Evolutionary conservation across 2,113 vertebrate species (phyloP).

Genomic region (Lonchura striata): DNA sequence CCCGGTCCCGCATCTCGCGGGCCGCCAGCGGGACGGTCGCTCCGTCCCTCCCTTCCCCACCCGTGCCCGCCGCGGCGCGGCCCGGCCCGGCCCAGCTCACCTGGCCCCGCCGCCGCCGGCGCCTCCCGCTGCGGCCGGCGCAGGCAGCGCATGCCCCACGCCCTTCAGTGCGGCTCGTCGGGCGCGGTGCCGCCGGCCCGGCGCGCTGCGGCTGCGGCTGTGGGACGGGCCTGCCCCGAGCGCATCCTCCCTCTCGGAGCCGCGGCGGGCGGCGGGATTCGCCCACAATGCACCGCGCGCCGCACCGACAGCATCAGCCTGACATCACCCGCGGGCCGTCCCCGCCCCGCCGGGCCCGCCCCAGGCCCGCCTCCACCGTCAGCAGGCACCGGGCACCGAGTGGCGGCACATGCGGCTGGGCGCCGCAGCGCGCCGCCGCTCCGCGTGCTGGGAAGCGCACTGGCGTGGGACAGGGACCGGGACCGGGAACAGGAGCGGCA

Average conservation of each 20-base stretch:
- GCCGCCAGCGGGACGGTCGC: neutral
- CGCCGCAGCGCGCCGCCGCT: neutral
- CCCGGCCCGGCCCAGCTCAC: neutral
- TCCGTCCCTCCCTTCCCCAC: neutral
- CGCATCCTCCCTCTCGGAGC: constrained; percentile 10
- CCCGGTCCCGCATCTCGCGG: neutral
- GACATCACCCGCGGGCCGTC: constrained; percentile 36
- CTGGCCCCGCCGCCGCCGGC: neutral
- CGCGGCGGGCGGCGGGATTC: constrained; percentile 35
- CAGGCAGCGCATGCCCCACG: neutral
- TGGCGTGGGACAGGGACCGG: no score
- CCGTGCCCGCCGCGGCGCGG: neutral
- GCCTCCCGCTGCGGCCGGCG: neutral
- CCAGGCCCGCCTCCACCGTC: neutral
- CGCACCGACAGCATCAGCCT: constrained; percentile 42
- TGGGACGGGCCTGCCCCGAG: neutral
- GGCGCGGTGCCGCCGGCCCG: neutral
- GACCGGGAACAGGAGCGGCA: neutral
- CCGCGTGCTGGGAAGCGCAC: neutral
- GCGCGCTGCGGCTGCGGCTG: neutral
- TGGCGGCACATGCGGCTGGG: neutral
- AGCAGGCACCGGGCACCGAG: neutral
- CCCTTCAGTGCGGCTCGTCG: neutral
- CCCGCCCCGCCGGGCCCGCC: neutral
- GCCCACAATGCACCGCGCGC: constrained; percentile 42